Percentiles rank a stretch among this genome's conserved stretches.
Conservation (phyloP, 2,113 vertebrate genomes). For the Pampusana beccarii region DNA sequence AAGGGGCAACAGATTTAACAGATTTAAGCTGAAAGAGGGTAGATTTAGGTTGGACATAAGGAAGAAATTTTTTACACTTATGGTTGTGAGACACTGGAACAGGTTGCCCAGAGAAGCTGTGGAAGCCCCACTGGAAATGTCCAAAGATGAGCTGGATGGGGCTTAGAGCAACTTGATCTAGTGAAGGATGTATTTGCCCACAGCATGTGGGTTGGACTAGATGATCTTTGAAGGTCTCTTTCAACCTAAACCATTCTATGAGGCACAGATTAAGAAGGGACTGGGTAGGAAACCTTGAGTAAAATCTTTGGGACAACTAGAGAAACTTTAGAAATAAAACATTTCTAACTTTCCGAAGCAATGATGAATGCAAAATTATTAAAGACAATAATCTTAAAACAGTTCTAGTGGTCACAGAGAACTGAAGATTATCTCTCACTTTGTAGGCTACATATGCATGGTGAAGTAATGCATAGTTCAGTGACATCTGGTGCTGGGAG, state of each 20-base stretch:
- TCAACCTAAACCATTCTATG: neutral
- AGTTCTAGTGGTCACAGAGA: neutral
- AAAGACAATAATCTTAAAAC: neutral
- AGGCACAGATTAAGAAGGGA: neutral
- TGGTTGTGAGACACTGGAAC: neutral
- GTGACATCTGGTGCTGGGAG: neutral
- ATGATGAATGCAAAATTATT: neutral
- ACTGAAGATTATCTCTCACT: neutral
- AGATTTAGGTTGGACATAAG: neutral
- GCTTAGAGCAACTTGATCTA: neutral
- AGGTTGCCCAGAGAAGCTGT: neutral
- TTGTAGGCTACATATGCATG: neutral
- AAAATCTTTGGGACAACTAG: neutral
- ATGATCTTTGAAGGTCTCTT: neutral
- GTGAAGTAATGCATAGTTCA: neutral
- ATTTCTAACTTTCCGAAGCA: neutral
- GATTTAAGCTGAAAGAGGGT: neutral
- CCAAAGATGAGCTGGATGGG: neutral
- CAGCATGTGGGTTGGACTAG: neutral
- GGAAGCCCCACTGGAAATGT: neutral
- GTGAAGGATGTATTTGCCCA: neutral
- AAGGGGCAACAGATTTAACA: neutral
- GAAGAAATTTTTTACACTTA: neutral
- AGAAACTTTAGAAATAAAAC: neutral
- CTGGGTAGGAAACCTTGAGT: neutral